A percentile compares a stretch with the other conserved stretches of the same genome.
Evolutionary conservation across 2,888 invertebrate genomes (phyloP).

Genomic region (Rotaria socialis): DNA sequence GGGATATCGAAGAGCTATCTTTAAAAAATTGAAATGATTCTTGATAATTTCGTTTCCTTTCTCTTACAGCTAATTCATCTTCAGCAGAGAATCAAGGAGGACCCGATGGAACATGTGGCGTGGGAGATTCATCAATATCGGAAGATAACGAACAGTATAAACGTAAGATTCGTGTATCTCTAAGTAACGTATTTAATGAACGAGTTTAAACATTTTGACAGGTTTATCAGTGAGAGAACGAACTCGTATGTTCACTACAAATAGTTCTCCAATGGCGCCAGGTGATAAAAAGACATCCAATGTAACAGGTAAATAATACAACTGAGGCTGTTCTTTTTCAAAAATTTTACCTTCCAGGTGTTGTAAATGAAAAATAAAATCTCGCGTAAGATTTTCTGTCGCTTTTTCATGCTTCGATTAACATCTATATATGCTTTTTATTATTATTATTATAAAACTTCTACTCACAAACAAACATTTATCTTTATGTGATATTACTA

Average conservation of each 20-base stretch:
- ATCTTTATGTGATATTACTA: no score
- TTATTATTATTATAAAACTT: no score
- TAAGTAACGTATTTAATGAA: no score
- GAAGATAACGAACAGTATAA: neutral
- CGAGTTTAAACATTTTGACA: neutral
- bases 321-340: neutral
- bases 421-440: neutral
- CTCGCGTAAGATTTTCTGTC: neutral
- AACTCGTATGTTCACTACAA: neutral
- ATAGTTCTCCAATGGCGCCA: neutral
- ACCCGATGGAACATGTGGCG: neutral
- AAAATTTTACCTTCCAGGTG: conserved; percentile 1
- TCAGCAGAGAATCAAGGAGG: neutral
- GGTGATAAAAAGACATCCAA: neutral
- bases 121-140: neutral
- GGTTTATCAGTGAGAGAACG: conserved; percentile 33
- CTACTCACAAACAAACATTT: no score
- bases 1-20: no score
- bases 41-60: neutral
- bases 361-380: conserved; percentile 3
- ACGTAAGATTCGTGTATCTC: neutral
- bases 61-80: neutral
- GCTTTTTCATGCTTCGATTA: neutral
- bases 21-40: no score
- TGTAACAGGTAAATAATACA: neutral